phyloP scores from a whole-genome alignment of 2,113 vertebrate species.

The Geococcyx californianus region DNA sequence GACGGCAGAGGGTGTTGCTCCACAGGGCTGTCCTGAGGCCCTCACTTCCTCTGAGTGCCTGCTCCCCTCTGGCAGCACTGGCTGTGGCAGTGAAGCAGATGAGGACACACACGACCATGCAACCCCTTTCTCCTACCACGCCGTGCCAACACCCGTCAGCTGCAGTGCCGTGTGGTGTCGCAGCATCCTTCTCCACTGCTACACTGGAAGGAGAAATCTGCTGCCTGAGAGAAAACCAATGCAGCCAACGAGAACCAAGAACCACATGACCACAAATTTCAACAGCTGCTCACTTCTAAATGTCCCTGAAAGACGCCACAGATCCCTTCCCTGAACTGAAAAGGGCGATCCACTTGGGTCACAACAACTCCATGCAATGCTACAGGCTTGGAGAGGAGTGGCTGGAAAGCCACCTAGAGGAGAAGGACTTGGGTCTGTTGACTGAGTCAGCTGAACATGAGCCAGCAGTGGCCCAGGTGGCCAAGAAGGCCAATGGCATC shows the following conservation, averaged over 20 bases:
- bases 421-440: no score
- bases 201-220: not conserved
- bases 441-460: no score
- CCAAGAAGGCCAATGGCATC: no score
- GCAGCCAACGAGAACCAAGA: not conserved
- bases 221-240: not conserved
- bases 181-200: not conserved
- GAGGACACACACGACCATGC: not conserved
- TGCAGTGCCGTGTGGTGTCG: accelerated
- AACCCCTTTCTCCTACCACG: not conserved
- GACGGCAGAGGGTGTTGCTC: not conserved
- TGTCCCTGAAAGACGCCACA: not conserved
- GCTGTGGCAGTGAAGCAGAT: not conserved
- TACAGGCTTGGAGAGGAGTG: no score
- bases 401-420: no score
- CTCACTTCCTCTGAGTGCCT: not conserved
- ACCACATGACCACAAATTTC: accelerated
- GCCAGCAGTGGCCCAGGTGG: no score
- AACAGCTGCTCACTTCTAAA: not conserved
- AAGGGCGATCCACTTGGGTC: not conserved
- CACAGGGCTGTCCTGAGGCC: not conserved
- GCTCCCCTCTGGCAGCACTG: not conserved
- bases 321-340: not conserved
- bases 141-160: not conserved
- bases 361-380: no score